phyloP scores from a whole-genome alignment of 2,888 invertebrate species.

The Abrostola triplasia region DNA sequence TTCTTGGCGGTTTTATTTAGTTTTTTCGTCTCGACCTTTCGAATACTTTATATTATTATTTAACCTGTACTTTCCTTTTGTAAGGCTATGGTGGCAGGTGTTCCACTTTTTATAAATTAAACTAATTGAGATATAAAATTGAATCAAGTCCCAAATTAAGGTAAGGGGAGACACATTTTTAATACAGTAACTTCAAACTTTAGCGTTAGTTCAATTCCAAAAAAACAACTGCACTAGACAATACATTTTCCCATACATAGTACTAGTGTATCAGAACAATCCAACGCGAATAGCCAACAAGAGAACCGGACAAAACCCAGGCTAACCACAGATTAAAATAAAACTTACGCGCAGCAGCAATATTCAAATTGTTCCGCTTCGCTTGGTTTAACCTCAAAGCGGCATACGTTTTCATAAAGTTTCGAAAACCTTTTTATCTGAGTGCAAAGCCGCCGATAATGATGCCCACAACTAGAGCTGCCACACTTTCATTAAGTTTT shows the following conservation, averaged over 20 bases:
- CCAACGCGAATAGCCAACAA: constrained; percentile 33
- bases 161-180: too few species aligned
- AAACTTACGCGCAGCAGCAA: constrained; percentile 52
- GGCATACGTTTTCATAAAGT: constrained; percentile 80
- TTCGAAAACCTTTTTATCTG: constrained; percentile 78
- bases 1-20: too few species aligned
- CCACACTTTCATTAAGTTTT: constrained; percentile 84
- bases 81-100: too few species aligned
- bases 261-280: constrained; percentile 14
- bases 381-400: constrained; percentile 72
- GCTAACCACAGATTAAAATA: constrained; percentile 56
- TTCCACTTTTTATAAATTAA: too few species aligned
- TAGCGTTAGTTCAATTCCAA: too few species aligned
- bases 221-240: neutral
- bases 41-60: too few species aligned
- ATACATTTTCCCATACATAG: neutral
- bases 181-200: too few species aligned
- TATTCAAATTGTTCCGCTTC: constrained; percentile 66
- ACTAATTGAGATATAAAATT: too few species aligned
- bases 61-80: too few species aligned
- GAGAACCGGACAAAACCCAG: constrained; percentile 22
- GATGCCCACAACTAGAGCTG: constrained; percentile 74
- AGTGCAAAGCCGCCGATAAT: constrained; percentile 82
- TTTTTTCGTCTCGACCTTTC: too few species aligned
- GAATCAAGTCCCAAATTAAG: too few species aligned